These are phyloP conservation scores for Solen grandis DNA, from an alignment of 1,140 invertebrate species.

Conservation along the genomic window DNA sequence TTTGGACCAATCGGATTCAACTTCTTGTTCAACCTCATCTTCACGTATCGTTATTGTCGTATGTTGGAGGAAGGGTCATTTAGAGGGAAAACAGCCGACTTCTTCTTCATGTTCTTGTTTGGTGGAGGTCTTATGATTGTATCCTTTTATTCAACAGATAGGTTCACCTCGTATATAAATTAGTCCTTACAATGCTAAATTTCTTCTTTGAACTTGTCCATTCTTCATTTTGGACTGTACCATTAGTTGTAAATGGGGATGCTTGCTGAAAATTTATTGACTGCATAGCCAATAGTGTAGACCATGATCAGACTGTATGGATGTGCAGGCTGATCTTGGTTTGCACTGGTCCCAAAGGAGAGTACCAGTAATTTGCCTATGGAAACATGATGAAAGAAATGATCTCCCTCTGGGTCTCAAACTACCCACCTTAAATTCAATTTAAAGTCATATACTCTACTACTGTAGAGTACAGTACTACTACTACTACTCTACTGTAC, in stretches of 20 bases:
- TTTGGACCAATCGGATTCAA: slow-evolving; percentile 99
- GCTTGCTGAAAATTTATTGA: no score
- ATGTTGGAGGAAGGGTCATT: slow-evolving; percentile 99
- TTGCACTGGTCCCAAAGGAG: neutral
- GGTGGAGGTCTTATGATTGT: slow-evolving; percentile 88
- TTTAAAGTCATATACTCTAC: neutral
- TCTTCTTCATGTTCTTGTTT: slow-evolving; percentile 99
- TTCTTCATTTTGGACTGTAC: no score
- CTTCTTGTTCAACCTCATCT: slow-evolving; percentile 99
- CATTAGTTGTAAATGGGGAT: no score
- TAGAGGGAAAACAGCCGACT: slow-evolving; percentile 96
- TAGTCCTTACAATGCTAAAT: neutral
- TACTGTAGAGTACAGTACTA: no score
- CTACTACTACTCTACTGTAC: no score
- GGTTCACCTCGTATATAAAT: neutral
- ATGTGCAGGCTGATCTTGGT: no score
- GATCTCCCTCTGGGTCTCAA: neutral
- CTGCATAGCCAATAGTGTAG: neutral
- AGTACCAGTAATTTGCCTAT: neutral
- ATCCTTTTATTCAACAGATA: slow-evolving; percentile 78
- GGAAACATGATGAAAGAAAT: neutral
- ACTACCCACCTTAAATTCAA: neutral
- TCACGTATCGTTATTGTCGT: slow-evolving; percentile 98
- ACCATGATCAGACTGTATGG: no score
- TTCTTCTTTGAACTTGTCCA: no score